These are phyloP conservation scores for Drosophila carrolli DNA, from an alignment of 1,140 invertebrate genomes.

Conservation along the genomic window DNA sequence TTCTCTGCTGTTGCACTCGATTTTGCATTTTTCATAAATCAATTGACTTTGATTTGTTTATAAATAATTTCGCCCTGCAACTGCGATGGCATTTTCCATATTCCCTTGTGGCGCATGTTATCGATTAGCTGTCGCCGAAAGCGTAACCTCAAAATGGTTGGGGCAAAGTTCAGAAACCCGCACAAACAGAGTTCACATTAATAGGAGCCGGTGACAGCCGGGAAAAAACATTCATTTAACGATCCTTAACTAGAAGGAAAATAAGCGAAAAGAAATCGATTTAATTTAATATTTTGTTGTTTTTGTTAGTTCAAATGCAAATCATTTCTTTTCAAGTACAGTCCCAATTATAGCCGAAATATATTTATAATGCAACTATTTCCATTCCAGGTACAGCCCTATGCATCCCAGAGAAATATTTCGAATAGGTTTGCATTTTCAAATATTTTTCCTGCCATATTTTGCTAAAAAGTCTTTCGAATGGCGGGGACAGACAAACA, in stretches of 20 bases:
- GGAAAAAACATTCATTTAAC: slow-evolving; percentile 5
- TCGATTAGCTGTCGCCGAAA: slow-evolving; percentile 42
- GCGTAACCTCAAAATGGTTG: slow-evolving; percentile 18
- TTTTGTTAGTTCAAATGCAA: neutral
- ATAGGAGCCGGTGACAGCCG: slow-evolving; percentile 6
- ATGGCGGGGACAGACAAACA: slow-evolving; percentile 35
- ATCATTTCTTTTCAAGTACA: neutral
- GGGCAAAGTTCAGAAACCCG: slow-evolving; percentile 36
- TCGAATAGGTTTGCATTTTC: neutral
- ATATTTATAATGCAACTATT: neutral
- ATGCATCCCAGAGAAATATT: slow-evolving; percentile 1
- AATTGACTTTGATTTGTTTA: slow-evolving; percentile 73
- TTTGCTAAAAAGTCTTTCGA: slow-evolving; percentile 9
- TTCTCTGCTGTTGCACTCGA: neutral
- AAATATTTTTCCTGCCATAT: slow-evolving; percentile 18
- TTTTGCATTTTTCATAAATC: slow-evolving; percentile 47
- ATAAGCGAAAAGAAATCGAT: slow-evolving; percentile 2
- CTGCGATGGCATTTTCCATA: slow-evolving; percentile 17
- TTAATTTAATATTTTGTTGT: neutral
- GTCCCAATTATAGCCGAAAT: neutral
- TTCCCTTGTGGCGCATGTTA: slow-evolving; percentile 23
- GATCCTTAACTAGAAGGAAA: neutral
- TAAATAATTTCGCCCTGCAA: slow-evolving; percentile 39
- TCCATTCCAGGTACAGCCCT: slow-evolving; percentile 13
- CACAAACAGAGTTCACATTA: slow-evolving; percentile 26